These are phyloP conservation scores for Peromyscus polionotus DNA, from an alignment of 2,113 vertebrate genomes.

Conservation along the genomic window DNA sequence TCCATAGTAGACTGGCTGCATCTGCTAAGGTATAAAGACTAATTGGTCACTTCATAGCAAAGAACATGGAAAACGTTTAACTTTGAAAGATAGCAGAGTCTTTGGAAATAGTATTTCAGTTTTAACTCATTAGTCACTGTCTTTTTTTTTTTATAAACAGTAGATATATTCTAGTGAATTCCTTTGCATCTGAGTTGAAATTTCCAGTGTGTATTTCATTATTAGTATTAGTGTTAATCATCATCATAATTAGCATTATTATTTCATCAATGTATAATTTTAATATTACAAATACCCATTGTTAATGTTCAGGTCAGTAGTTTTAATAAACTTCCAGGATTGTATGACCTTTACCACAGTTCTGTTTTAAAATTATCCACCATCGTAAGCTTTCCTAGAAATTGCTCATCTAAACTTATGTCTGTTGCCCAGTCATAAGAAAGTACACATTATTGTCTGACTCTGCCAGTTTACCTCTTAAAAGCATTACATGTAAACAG, in stretches of 20 bases:
- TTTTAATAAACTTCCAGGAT: neutral
- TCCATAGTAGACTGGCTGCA: neutral
- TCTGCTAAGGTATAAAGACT: constrained; percentile 61
- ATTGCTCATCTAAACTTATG: neutral
- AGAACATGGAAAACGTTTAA: constrained; percentile 19
- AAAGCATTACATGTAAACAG: neutral
- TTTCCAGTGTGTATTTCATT: neutral
- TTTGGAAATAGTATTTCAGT: constrained; percentile 18
- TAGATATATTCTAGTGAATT: neutral
- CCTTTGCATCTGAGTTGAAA: neutral
- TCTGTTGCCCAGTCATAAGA: neutral
- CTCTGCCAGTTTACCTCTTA: neutral
- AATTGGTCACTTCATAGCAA: constrained; percentile 26
- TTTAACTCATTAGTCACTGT: neutral
- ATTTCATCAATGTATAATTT: neutral
- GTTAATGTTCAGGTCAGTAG: neutral
- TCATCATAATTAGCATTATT: neutral
- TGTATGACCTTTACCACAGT: neutral
- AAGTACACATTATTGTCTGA: neutral
- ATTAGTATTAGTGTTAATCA: neutral
- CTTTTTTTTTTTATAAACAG: constrained; percentile 18
- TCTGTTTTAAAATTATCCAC: constrained; percentile 15
- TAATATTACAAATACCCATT: neutral
- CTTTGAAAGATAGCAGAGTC: constrained; percentile 9
- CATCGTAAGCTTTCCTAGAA: neutral